A percentile compares a stretch with the other conserved stretches of the same genome.
Conservation (phyloP, 1,140 invertebrate genomes). For the Drosophila ohnishii region DNA sequence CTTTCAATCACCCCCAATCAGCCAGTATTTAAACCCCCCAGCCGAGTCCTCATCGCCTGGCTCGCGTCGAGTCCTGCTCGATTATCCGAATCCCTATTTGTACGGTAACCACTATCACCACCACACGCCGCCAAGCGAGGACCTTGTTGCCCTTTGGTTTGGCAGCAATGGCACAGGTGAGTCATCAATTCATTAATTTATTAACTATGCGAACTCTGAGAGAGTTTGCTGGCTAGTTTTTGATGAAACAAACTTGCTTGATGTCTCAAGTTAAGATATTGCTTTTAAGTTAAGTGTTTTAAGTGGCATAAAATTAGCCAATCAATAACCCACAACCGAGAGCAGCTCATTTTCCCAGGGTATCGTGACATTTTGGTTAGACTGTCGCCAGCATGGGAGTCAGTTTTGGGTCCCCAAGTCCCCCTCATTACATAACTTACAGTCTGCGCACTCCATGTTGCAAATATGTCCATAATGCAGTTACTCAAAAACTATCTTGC, state of each 20-base stretch:
- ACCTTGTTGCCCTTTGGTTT: constrained; percentile 85
- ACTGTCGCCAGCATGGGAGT: constrained; percentile 15
- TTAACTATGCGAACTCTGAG: not conserved
- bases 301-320: constrained; percentile 24
- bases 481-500: constrained; percentile 74
- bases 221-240: not conserved
- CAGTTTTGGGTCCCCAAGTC: constrained; percentile 8
- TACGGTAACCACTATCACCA: constrained; percentile 83
- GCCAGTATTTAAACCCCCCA: constrained; percentile 21
- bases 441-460: constrained; percentile 44
- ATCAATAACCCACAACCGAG: constrained; percentile 31
- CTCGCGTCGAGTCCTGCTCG: constrained; percentile 79
- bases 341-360: constrained; percentile 42
- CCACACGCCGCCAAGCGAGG: constrained; percentile 83
- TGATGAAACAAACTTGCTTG: not conserved
- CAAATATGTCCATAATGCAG: constrained; percentile 60
- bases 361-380: constrained; percentile 36
- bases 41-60: constrained; percentile 55
- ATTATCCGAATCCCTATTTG: constrained; percentile 83
- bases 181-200: constrained; percentile 8
- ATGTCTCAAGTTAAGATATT: constrained; percentile 12
- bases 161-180: constrained; percentile 84
- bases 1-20: constrained; percentile 9
- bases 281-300: not conserved
- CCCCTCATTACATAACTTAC: constrained; percentile 65